Percentiles rank a stretch among this genome's conserved stretches.
Conservation (phyloP, 1,140 invertebrate genomes). For the Aphelinus certus region DNA sequence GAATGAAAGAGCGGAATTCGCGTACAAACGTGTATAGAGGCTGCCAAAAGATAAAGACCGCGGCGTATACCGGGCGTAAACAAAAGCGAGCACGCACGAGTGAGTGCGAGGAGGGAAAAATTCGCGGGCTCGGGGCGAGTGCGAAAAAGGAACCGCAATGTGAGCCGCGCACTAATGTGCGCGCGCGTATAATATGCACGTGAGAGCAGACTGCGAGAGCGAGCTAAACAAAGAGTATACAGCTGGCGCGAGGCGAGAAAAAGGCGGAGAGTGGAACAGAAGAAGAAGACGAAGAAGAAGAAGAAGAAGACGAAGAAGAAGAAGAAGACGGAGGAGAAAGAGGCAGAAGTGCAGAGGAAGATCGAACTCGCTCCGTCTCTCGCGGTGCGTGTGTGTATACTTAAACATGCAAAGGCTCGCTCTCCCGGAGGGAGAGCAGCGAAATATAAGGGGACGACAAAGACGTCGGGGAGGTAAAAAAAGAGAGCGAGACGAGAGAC, state of each 20-base stretch:
- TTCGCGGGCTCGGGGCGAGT: slow-evolving; percentile 2
- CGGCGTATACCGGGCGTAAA: neutral
- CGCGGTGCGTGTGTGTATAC: neutral
- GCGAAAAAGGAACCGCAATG: slow-evolving; percentile 14
- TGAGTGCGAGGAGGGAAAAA: neutral
- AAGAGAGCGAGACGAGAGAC: slow-evolving; percentile 4
- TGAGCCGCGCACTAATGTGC: neutral
- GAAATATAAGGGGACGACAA: slow-evolving; percentile 28
- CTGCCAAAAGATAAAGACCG: neutral
- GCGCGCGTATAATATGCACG: neutral
- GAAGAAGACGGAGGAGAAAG: slow-evolving; percentile 6
- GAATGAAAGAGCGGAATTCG: neutral
- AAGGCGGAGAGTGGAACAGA: neutral
- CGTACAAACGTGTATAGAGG: neutral
- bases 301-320: neutral
- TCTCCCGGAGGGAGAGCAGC: slow-evolving; percentile 4
- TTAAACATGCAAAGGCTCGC: too few relatives aligned
- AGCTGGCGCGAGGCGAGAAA: neutral
- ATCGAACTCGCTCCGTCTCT: neutral
- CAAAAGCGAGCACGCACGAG: neutral
- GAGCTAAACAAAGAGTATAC: slow-evolving; percentile 19
- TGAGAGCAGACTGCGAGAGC: neutral
- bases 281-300: neutral
- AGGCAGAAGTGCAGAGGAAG: slow-evolving; percentile 5
- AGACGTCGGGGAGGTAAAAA: slow-evolving; percentile 8